A percentile compares a stretch with the other conserved stretches of the same genome.
Evolutionary conservation across 1,140 invertebrate species (phyloP).

Genomic region (Drosophila varians): DNA sequence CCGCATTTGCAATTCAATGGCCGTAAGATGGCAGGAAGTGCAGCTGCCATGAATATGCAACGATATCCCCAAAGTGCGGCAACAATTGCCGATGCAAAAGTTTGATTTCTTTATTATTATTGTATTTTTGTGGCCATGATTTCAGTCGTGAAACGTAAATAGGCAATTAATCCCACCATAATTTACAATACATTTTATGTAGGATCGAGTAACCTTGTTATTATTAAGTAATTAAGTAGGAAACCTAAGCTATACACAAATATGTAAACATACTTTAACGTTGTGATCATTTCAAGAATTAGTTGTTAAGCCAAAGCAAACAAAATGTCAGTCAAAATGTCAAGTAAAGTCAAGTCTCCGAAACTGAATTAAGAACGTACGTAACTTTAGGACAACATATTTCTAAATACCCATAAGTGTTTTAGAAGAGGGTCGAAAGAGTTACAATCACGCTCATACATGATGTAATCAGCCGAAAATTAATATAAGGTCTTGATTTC

Average conservation of each 20-base stretch:
- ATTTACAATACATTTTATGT: constrained; percentile 81
- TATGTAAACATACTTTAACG: constrained; percentile 70
- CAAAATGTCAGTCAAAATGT: constrained; percentile 42
- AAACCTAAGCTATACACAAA: constrained; percentile 49
- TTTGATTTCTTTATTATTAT: constrained; percentile 21
- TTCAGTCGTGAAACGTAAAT: constrained; percentile 64
- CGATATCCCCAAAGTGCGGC: constrained; percentile 11
- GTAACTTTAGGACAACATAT: constrained; percentile 26
- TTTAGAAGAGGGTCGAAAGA: constrained; percentile 2
- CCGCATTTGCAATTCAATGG: constrained; percentile 55
- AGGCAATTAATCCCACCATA: constrained; percentile 83
- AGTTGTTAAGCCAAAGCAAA: constrained; percentile 56
- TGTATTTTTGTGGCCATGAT: constrained; percentile 26
- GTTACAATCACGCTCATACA: constrained; percentile 26
- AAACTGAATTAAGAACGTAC: constrained; percentile 30
- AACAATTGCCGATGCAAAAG: constrained; percentile 33
- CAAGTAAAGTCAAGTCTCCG: constrained; percentile 49
- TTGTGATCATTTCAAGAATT: constrained; percentile 82
- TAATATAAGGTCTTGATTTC: neutral
- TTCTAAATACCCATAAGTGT: constrained; percentile 11
- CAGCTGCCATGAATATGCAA: constrained; percentile 52
- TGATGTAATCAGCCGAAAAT: neutral
- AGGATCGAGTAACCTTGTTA: constrained; percentile 57
- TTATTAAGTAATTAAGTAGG: constrained; percentile 49
- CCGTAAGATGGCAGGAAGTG: constrained; percentile 27